These are phyloP conservation scores for Urocitellus parryii DNA, from an alignment of 2,113 vertebrate genomes.

Conservation along the genomic window DNA sequence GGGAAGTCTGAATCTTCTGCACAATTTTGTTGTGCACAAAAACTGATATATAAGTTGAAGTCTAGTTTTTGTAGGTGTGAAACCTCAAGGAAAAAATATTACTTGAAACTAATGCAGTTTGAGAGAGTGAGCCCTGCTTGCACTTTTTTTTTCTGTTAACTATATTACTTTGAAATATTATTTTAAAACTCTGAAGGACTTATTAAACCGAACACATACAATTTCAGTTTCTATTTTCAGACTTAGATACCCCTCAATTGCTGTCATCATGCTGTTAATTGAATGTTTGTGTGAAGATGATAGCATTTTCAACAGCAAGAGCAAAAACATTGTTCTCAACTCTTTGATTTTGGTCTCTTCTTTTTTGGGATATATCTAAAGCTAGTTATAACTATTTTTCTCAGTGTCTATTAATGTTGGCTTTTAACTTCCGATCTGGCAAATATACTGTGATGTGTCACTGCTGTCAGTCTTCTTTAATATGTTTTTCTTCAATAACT, in stretches of 20 bases:
- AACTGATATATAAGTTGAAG: not conserved
- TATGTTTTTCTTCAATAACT: constrained; percentile 62
- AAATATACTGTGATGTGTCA: constrained; percentile 32
- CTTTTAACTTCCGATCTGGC: constrained; percentile 55
- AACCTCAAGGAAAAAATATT: not conserved
- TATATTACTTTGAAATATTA: constrained; percentile 61
- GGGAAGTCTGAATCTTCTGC: not conserved
- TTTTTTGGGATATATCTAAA: constrained; percentile 27
- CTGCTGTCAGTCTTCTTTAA: constrained; percentile 38
- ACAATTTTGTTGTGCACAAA: not conserved
- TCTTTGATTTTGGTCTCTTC: constrained; percentile 55
- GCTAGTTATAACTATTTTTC: constrained; percentile 47
- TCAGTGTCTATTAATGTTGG: constrained; percentile 50
- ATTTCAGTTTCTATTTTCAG: constrained; percentile 75
- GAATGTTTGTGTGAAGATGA: constrained; percentile 76
- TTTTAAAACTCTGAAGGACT: constrained; percentile 50
- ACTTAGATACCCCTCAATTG: constrained; percentile 61
- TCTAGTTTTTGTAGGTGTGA: not conserved
- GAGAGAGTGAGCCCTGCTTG: constrained; percentile 7
- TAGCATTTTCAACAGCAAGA: constrained; percentile 71
- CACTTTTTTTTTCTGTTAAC: constrained; percentile 67
- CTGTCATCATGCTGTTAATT: constrained; percentile 75
- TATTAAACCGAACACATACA: constrained; percentile 62
- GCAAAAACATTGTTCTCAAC: constrained; percentile 65
- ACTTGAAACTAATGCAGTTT: not conserved